Base-by-base conservation (phyloP, 2,888 invertebrate genomes). In the Nymphalis polychloros region DNA sequence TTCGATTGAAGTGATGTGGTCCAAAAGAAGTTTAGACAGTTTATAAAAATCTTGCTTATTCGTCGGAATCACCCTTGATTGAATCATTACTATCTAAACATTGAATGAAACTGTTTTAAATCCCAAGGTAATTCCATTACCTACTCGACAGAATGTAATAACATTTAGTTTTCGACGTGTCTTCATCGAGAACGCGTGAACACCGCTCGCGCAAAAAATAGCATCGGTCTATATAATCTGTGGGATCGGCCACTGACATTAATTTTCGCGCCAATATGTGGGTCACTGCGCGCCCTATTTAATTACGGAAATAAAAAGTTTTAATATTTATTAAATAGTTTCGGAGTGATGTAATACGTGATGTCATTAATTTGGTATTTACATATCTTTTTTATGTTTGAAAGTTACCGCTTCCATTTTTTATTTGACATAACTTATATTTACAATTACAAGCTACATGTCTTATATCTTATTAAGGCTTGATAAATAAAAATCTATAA, bases 231-330 rank as follows among this genome's bases (percentile, higher is more conserved):
- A 13, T 57, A 41, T 41, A 27, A 57, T 57, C 35, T 57, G 57
- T 20, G 35, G 20, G 49, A 17, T 19, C 49, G 62, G 47, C 20
- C 61, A 69, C 77, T 85, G 86, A 84, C 89, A 88, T 85, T 86
- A 81, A 79, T 83, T 84, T 85, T 83, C 81, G 81, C 87, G 85
- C 86, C 81, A 83, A 72, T 81, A 85, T 82, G 75, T 88, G 80
- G 86, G 88, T 84, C 87, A 80, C 71, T 73, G 70, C 74, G 79
- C 77, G 83, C 74, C 77, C 81, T 77, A 82, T 81, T 79, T 82
- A 75, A 64, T 75, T 72, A 61, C 67, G 74, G 70, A 64, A 73
- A 78, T 75, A 76, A 75, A 77, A 77, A 68, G 71, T 71, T 73
- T 77, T 73, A 74, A 76, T 73, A 72, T 64, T 69, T 75, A 75